Conservation (phyloP, 2,797 vertebrate genomes). For the Schizopygopsis pylzovi region DNA sequence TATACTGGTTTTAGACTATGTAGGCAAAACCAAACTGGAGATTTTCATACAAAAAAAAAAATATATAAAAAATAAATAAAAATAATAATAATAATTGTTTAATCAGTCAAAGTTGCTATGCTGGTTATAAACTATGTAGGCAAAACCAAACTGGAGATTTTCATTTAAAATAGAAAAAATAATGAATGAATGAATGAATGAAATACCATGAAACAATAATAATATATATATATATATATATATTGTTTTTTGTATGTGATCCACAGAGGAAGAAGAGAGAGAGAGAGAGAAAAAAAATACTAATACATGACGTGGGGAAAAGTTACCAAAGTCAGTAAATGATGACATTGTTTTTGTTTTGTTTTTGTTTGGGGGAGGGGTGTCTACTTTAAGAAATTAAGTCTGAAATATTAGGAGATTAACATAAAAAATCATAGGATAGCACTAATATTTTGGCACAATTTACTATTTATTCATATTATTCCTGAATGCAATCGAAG, state of each 20-base stretch:
- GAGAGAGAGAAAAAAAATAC: fast-evolving
- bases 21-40: background rate
- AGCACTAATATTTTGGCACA: background rate
- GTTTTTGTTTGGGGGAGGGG: no score
- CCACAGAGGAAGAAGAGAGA: background rate
- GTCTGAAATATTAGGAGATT: background rate
- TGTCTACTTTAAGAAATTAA: background rate
- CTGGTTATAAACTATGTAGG: background rate
- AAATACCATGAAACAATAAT: no score
- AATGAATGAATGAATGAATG: no score
- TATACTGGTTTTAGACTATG: background rate
- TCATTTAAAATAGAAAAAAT: background rate
- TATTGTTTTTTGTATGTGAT: background rate
- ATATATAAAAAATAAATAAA: no score
- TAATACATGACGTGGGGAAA: no score
- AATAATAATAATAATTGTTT: no score
- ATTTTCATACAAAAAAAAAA: background rate
- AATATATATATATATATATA: no score
- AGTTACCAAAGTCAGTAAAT: no score
- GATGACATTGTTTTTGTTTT: no score
- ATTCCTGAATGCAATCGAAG: background rate
- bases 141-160: background rate
- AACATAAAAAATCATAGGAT: background rate
- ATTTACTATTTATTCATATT: slow-evolving; percentile 3
- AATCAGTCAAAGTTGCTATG: background rate